Percentiles rank a stretch among this genome's conserved stretches.
Conservation (phyloP, 1,140 invertebrate genomes). For the Ctenoplectra terminalis region DNA sequence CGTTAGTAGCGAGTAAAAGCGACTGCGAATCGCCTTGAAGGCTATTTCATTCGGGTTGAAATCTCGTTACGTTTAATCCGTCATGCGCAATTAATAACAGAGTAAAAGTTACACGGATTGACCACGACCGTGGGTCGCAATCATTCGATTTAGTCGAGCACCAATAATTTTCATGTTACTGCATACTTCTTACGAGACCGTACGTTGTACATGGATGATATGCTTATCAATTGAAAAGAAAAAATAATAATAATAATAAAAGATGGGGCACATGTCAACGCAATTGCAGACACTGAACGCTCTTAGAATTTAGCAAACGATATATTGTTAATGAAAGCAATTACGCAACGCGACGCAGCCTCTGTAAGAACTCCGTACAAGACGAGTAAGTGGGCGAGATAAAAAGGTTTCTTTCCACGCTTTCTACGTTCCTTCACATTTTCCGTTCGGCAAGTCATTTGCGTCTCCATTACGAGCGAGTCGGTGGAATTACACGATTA, state of each 20-base stretch:
- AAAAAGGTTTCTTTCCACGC: conserved; percentile 25
- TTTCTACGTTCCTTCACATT: conserved; percentile 21
- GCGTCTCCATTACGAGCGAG: conserved; percentile 2
- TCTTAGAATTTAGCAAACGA: background rate
- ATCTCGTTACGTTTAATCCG: conserved; percentile 28
- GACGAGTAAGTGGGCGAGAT: conserved; percentile 16
- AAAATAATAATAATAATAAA: too few species aligned
- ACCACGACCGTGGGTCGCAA: too few species aligned
- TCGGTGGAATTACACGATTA: background rate
- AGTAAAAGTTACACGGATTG: background rate
- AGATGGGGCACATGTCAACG: too few species aligned
- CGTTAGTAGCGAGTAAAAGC: conserved; percentile 10
- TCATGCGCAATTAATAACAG: conserved; percentile 13
- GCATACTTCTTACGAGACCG: background rate
- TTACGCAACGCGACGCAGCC: background rate
- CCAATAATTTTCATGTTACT: background rate
- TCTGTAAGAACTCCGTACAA: background rate
- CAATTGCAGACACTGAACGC: background rate
- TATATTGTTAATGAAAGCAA: conserved; percentile 6
- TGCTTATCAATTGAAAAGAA: too few species aligned
- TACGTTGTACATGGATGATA: too few species aligned
- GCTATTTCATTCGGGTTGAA: background rate
- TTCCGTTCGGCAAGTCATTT: background rate
- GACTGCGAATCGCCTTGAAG: background rate
- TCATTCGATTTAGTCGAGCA: background rate